phyloP scores from a whole-genome alignment of 2,888 invertebrate species.

The Criorhina ranunculi region DNA sequence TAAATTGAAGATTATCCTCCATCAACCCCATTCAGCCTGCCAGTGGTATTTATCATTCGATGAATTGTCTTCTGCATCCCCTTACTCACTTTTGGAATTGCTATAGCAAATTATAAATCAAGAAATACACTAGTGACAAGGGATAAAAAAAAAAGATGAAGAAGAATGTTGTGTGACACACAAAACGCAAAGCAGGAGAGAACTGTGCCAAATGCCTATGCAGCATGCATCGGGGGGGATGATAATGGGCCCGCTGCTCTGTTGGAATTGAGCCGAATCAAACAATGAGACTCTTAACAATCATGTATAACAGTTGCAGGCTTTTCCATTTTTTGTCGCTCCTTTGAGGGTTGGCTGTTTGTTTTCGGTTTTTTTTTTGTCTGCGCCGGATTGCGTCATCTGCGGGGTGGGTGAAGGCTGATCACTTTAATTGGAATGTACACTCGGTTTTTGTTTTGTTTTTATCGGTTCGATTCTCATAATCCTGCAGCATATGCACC shows the following conservation, averaged over 20 bases:
- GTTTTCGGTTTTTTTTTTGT: constrained; percentile 44
- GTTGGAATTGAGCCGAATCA: constrained; percentile 58
- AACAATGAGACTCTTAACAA: constrained; percentile 52
- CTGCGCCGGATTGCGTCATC: constrained; percentile 52
- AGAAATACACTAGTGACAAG: constrained; percentile 41
- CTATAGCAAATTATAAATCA: constrained; percentile 71
- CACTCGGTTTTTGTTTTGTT: constrained; percentile 9
- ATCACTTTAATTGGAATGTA: constrained; percentile 46
- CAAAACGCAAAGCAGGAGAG: constrained; percentile 58
- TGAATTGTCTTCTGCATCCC: constrained; percentile 34
- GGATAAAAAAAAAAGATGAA: constrained; percentile 5
- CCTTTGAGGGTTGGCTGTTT: constrained; percentile 59
- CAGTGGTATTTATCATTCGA: constrained; percentile 11
- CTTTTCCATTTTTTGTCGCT: constrained; percentile 39
- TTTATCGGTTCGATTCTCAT: constrained; percentile 13
- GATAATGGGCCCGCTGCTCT: constrained; percentile 18
- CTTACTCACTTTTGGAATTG: constrained; percentile 18
- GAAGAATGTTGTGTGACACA: constrained; percentile 58
- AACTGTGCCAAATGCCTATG: constrained; percentile 73
- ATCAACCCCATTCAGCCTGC: constrained; percentile 43
- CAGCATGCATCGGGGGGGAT: constrained; percentile 52
- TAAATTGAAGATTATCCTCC: constrained; percentile 60
- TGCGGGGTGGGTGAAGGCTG: background rate
- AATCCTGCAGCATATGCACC: constrained; percentile 28
- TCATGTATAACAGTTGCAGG: constrained; percentile 57